These are phyloP conservation scores for Calliphora vicina DNA, from an alignment of 1,140 invertebrate species.

Conservation along the genomic window DNA sequence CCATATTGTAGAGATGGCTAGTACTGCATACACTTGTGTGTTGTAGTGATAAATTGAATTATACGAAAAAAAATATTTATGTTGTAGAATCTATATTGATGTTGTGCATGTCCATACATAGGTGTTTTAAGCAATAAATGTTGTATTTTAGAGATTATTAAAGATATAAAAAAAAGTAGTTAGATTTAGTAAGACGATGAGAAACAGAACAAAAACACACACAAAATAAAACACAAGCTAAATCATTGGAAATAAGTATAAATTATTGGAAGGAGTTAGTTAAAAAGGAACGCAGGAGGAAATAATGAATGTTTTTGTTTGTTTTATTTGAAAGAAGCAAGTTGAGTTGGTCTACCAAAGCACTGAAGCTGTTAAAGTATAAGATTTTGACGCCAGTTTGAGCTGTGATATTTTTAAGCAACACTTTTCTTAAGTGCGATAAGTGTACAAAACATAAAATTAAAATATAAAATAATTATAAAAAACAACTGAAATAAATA, in stretches of 20 bases:
- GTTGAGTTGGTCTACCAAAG: constrained; percentile 35
- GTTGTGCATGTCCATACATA: constrained; percentile 33
- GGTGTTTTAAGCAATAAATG: constrained; percentile 33
- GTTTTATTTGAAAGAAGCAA: neutral
- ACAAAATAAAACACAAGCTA: neutral
- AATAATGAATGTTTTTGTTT: neutral
- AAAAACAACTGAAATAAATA: constrained; percentile 10
- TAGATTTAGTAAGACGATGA: neutral
- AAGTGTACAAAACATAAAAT: constrained; percentile 33
- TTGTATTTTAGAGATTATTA: constrained; percentile 31
- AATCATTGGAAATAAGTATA: no score
- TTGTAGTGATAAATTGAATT: constrained; percentile 29
- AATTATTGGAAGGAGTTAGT: no score
- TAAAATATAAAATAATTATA: constrained; percentile 9
- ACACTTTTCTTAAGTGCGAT: constrained; percentile 35
- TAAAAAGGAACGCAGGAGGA: no score
- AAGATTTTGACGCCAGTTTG: constrained; percentile 34
- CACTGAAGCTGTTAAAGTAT: constrained; percentile 33
- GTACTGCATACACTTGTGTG: constrained; percentile 4
- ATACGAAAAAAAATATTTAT: constrained; percentile 18
- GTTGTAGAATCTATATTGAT: constrained; percentile 33
- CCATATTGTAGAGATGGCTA: constrained; percentile 4
- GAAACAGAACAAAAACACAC: neutral
- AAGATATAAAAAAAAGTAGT: constrained; percentile 1
- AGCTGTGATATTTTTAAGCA: constrained; percentile 40